phyloP scores from a whole-genome alignment of 2,113 vertebrate species.

The Gambusia affinis region DNA sequence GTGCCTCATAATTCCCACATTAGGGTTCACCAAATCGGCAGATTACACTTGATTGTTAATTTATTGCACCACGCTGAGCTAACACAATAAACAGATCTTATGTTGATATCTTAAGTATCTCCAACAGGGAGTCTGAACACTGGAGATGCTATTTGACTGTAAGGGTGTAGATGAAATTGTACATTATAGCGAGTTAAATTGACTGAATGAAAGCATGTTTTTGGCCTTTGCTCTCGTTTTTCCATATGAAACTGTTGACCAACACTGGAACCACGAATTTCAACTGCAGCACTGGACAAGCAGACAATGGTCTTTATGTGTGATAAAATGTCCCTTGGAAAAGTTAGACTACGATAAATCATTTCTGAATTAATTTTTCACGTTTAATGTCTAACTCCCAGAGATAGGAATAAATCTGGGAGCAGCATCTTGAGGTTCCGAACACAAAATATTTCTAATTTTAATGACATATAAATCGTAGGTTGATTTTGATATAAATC shows the following conservation, averaged over 20 bases:
- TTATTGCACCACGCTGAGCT: constrained; percentile 64
- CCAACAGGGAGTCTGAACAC: constrained; percentile 70
- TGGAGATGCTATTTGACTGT: constrained; percentile 48
- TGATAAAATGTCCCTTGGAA: not conserved
- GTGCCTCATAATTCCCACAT: constrained; percentile 9
- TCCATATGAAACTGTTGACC: constrained; percentile 23
- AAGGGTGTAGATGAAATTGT: constrained; percentile 29
- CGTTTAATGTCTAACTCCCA: not conserved
- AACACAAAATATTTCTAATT: too few species aligned
- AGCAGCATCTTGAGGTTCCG: too few species aligned
- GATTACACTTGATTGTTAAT: constrained; percentile 44
- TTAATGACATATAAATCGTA: too few species aligned
- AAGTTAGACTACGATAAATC: not conserved
- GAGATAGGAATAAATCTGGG: too few species aligned
- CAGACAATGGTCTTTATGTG: constrained; percentile 15
- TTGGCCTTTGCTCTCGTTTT: constrained; percentile 23
- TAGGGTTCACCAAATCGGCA: not conserved
- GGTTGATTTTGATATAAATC: too few species aligned
- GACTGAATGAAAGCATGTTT: constrained; percentile 28
- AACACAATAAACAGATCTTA: constrained; percentile 17
- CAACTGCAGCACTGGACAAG: constrained; percentile 38
- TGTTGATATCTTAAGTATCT: constrained; percentile 24
- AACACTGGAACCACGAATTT: constrained; percentile 41
- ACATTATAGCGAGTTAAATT: constrained; percentile 27
- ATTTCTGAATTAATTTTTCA: not conserved